phyloP scores from a whole-genome alignment of 2,113 vertebrate genomes.

The Ictalurus punctatus region DNA sequence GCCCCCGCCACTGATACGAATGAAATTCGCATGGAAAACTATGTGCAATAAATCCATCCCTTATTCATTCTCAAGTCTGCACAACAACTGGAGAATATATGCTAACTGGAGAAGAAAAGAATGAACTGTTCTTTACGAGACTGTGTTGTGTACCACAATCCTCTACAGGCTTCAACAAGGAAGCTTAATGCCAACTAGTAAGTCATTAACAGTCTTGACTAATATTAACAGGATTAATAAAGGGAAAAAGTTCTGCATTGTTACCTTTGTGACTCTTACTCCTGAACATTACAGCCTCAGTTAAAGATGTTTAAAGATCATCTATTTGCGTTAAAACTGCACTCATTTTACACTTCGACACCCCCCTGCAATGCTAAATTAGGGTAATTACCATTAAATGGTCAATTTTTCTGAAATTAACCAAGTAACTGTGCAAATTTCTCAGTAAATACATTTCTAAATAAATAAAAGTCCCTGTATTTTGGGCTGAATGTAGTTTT shows the following conservation, averaged over 20 bases:
- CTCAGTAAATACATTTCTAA: not conserved
- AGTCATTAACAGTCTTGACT: not conserved
- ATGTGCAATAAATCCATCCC: not conserved
- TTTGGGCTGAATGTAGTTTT: not conserved
- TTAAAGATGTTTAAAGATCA: not conserved
- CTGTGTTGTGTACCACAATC: too few species aligned
- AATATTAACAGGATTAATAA: not conserved
- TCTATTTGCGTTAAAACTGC: not conserved
- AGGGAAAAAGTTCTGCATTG: not conserved
- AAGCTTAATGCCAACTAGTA: not conserved
- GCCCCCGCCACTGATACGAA: not conserved
- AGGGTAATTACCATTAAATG: not conserved
- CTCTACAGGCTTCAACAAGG: too few species aligned
- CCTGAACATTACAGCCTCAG: not conserved
- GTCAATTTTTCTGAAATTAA: not conserved
- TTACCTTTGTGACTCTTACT: not conserved
- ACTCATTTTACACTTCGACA: not conserved
- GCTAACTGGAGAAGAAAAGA: too few species aligned
- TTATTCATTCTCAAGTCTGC: not conserved
- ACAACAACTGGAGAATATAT: too few species aligned
- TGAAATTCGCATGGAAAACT: not conserved
- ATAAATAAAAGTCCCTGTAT: not conserved
- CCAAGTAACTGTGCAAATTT: not conserved
- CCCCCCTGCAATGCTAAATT: not conserved
- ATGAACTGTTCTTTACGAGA: too few species aligned